Evolutionary conservation across 2,113 vertebrate genomes (phyloP).

Genomic region (Dolichallabes microphthalmus): DNA sequence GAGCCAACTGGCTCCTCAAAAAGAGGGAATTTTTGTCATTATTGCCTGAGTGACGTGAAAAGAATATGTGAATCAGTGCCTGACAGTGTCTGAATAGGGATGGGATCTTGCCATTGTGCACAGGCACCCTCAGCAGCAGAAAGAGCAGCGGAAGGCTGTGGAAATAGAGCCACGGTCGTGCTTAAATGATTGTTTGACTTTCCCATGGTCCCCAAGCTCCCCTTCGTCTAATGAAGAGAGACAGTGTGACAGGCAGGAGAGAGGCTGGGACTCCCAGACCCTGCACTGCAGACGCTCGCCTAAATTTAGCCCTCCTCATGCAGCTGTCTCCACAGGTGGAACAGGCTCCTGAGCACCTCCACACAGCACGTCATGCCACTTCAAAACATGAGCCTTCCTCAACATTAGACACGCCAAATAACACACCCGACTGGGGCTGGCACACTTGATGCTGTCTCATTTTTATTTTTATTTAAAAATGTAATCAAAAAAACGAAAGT

Average conservation of each 20-base stretch:
- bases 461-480: background rate
- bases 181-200: constrained; percentile 57
- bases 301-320: constrained; percentile 50
- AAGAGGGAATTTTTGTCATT: constrained; percentile 48
- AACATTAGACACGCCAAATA: constrained; percentile 12
- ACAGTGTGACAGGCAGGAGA: constrained; percentile 51
- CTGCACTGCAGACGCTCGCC: constrained; percentile 23
- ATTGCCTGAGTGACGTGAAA: constrained; percentile 49
- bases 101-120: constrained; percentile 43
- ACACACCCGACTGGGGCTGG: background rate
- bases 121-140: constrained; percentile 32
- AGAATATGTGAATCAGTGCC: constrained; percentile 51
- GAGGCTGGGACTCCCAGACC: constrained; percentile 39
- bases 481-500: background rate
- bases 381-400: constrained; percentile 7
- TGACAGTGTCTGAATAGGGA: constrained; percentile 47
- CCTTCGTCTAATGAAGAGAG: constrained; percentile 52
- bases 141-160: constrained; percentile 19
- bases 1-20: constrained; percentile 34
- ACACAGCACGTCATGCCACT: constrained; percentile 14
- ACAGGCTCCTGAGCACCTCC: background rate
- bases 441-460: background rate
- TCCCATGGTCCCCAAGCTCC: constrained; percentile 49
- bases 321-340: constrained; percentile 53
- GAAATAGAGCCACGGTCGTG: constrained; percentile 46